Evolutionary conservation across 2,113 vertebrate species (phyloP).

Genomic region (Hippocampus mohnikei): DNA sequence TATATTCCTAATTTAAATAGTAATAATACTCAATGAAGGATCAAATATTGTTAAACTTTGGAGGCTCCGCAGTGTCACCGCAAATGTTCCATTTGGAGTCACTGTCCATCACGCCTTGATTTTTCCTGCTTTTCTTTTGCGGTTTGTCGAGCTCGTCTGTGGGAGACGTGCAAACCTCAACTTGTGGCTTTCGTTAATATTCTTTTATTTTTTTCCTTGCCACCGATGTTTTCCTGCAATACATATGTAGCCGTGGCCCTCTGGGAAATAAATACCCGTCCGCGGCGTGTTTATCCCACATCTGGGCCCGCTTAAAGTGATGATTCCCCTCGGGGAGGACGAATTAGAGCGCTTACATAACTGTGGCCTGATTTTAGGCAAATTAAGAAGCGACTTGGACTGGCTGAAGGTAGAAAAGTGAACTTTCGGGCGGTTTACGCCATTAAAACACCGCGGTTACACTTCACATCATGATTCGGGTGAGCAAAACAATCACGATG

Average conservation of each 20-base stretch:
- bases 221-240: not conserved
- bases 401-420: slow-evolving; percentile 38
- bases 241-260: slow-evolving; percentile 9
- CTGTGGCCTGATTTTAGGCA: slow-evolving; percentile 47
- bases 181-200: slow-evolving; percentile 8
- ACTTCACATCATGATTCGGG: not conserved
- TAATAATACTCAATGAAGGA: not conserved
- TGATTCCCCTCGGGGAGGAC: slow-evolving; percentile 34
- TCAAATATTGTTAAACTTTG: not conserved
- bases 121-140: not conserved
- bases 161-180: not conserved
- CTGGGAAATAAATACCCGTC: slow-evolving; percentile 37
- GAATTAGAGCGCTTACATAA: slow-evolving; percentile 48
- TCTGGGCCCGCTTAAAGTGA: slow-evolving; percentile 52
- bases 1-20: not conserved
- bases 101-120: not conserved
- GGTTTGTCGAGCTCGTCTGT: not conserved
- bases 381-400: slow-evolving; percentile 43
- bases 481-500: not conserved
- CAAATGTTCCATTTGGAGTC: not conserved
- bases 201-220: not conserved
- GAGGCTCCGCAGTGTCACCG: not conserved
- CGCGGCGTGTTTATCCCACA: slow-evolving; percentile 42
- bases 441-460: slow-evolving; percentile 40
- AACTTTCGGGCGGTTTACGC: slow-evolving; percentile 15